phyloP scores from a whole-genome alignment of 2,888 invertebrate genomes.

The Chymomyza fuscimana region DNA sequence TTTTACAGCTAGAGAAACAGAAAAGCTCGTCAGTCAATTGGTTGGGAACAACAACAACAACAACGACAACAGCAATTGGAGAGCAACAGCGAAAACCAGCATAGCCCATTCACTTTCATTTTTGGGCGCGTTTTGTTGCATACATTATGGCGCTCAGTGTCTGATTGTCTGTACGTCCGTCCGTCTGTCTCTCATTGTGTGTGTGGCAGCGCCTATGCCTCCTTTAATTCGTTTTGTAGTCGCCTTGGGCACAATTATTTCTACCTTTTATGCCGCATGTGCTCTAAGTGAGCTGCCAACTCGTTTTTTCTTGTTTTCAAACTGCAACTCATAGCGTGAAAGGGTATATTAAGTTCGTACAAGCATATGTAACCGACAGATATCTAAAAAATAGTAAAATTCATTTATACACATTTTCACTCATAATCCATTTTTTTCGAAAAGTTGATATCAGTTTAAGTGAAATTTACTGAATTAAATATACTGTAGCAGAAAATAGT shows the following conservation, averaged over 20 bases:
- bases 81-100: conserved; percentile 15
- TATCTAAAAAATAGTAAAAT: no score
- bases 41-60: conserved; percentile 17
- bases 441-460: no score
- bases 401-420: no score
- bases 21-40: conserved; percentile 52
- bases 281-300: neutral
- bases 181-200: neutral
- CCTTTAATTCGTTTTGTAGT: conserved; percentile 68
- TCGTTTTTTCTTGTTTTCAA: conserved; percentile 16
- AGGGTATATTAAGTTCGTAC: no score
- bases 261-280: conserved; percentile 42
- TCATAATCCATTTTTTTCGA: no score
- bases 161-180: neutral
- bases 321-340: neutral
- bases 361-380: no score
- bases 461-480: no score
- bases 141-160: conserved; percentile 50
- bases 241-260: conserved; percentile 72
- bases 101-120: conserved; percentile 54
- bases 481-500: no score
- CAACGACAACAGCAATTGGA: neutral
- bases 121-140: conserved; percentile 55
- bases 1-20: conserved; percentile 1
- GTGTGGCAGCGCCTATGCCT: conserved; percentile 26